Conservation (phyloP, 2,797 vertebrate species). For the Paedocypris micromegethes region DNA sequence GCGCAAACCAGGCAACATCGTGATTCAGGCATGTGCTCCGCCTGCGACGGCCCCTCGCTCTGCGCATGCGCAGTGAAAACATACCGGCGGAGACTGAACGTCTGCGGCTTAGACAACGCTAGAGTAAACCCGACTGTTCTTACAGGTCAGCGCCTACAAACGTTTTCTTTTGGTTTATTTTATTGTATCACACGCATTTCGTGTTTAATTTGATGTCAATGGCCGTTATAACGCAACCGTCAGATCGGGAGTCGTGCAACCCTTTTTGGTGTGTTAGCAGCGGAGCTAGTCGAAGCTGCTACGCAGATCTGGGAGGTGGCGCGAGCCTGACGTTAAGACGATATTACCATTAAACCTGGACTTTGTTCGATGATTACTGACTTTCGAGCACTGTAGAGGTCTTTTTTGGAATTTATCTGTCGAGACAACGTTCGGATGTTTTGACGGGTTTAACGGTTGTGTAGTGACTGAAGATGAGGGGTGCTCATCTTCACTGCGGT, state of each 20-base stretch:
- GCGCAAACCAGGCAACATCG: constrained; percentile 24
- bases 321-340: constrained; percentile 8
- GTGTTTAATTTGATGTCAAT: neutral
- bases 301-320: constrained; percentile 26
- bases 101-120: constrained; percentile 62
- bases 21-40: constrained; percentile 37
- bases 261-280: constrained; percentile 29
- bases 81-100: constrained; percentile 66
- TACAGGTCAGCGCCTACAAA: constrained; percentile 61
- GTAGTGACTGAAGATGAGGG: constrained; percentile 1
- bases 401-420: neutral
- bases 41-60: neutral
- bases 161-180: neutral
- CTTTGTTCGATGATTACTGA: constrained; percentile 2
- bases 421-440: neutral
- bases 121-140: constrained; percentile 62
- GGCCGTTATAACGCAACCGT: neutral
- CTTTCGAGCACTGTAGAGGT: neutral
- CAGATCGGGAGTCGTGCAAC: neutral
- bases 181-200: neutral
- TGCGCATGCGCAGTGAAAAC: constrained; percentile 64
- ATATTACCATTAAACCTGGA: constrained; percentile 9
- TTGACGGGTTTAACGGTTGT: constrained; percentile 12
- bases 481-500: constrained; percentile 23
- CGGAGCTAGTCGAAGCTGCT: constrained; percentile 20